These are phyloP conservation scores for Benthosema pterotum DNA, from an alignment of 2,797 vertebrate species.

Conservation along the genomic window DNA sequence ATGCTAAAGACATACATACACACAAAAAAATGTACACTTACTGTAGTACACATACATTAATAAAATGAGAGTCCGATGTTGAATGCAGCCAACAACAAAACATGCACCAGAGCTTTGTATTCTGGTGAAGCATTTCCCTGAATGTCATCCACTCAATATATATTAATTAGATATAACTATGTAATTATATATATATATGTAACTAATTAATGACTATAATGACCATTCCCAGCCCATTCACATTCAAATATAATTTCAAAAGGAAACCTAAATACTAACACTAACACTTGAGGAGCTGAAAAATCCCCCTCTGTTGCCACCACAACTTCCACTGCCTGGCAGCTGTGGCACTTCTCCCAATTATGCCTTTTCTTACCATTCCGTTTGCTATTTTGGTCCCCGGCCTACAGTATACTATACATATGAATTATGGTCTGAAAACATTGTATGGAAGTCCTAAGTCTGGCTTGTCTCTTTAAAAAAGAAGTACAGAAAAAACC, in stretches of 20 bases:
- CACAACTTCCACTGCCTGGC: constrained; percentile 22
- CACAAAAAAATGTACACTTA: too few species aligned
- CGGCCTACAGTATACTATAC: constrained; percentile 59
- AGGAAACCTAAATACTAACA: constrained; percentile 9
- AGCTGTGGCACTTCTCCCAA: constrained; percentile 42
- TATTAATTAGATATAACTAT: not conserved
- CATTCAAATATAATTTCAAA: constrained; percentile 6
- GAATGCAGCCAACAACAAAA: too few species aligned
- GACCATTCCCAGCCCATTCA: constrained; percentile 9
- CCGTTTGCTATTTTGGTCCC: constrained; percentile 66
- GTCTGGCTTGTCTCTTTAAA: constrained; percentile 67
- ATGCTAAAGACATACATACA: constrained; percentile 19
- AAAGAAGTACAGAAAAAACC: too few species aligned
- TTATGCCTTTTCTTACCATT: not conserved
- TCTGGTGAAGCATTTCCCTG: not conserved
- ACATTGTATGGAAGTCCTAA: constrained; percentile 71
- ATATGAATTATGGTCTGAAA: constrained; percentile 76
- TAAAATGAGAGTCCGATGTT: not conserved
- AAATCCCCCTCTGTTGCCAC: constrained; percentile 21
- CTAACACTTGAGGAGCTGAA: not conserved
- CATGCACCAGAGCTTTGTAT: too few species aligned
- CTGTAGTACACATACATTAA: not conserved
- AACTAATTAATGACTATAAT: not conserved
- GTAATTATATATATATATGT: too few species aligned
- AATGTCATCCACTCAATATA: constrained; percentile 4